Evolutionary conservation across 2,797 vertebrate genomes (phyloP).

Genomic region (Brachyrhaphis roseni): DNA sequence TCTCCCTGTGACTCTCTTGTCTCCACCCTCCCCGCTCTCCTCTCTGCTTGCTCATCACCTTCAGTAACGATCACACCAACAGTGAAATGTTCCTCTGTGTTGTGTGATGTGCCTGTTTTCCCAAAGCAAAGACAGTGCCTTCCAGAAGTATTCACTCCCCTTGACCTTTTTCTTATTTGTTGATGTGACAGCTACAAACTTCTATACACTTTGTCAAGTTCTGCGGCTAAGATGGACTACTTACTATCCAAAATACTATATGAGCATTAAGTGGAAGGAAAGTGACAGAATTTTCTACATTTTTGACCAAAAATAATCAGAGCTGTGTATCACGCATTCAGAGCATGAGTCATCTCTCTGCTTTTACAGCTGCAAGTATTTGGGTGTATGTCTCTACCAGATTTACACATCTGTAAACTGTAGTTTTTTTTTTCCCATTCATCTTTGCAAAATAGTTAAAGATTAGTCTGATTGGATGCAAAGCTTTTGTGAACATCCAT

Average conservation of each 20-base stretch:
- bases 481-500: neutral
- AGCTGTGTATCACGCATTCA: neutral
- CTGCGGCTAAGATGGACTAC: neutral
- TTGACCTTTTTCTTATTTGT: neutral
- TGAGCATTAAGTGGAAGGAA: neutral
- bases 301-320: neutral
- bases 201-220: neutral
- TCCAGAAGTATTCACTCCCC: neutral
- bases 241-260: neutral
- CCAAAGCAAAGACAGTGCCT: neutral
- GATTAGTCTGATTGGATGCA: neutral
- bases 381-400: neutral
- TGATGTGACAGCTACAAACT: constrained; percentile 1
- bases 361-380: neutral
- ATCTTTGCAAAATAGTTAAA: neutral
- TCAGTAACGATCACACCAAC: constrained; percentile 43
- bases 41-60: constrained; percentile 49
- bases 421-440: neutral
- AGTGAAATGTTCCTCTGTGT: constrained; percentile 11
- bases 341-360: neutral
- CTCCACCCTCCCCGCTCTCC: constrained; percentile 41
- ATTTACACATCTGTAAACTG: neutral
- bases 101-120: constrained; percentile 11
- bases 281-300: neutral
- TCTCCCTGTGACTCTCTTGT: constrained; percentile 25